A percentile compares a stretch with the other conserved stretches of the same genome.
Conservation (phyloP, 2,888 invertebrate genomes). For the Rotaria socialis region DNA sequence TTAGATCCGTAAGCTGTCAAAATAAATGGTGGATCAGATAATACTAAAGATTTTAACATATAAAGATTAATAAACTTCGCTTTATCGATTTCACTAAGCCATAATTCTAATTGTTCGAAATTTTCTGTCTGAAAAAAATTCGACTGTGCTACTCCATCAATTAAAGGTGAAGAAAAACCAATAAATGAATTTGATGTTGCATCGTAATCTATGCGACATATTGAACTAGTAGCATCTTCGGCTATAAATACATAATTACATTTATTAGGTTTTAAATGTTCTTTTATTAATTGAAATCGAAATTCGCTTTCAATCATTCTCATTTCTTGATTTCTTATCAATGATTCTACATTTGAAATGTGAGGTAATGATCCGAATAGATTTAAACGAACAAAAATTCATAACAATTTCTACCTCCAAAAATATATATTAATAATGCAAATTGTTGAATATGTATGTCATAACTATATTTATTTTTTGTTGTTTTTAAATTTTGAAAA, state of each 20-base stretch:
- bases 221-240: neutral
- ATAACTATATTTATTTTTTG: neutral
- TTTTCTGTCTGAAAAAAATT: slow-evolving; percentile 18
- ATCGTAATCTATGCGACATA: neutral
- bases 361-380: neutral
- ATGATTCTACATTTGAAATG: neutral
- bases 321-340: neutral
- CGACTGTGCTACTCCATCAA: neutral
- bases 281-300: neutral
- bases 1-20: neutral
- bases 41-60: neutral
- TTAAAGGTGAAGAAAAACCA: neutral
- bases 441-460: neutral
- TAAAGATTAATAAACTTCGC: neutral
- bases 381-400: neutral
- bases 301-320: neutral
- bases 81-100: neutral
- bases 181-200: neutral
- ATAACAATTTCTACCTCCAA: neutral
- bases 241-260: neutral
- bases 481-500: neutral
- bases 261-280: neutral
- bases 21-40: neutral
- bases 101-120: neutral
- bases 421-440: neutral